Evolutionary conservation across 2,888 invertebrate genomes (phyloP).

Genomic region (Fragum whitleyi): DNA sequence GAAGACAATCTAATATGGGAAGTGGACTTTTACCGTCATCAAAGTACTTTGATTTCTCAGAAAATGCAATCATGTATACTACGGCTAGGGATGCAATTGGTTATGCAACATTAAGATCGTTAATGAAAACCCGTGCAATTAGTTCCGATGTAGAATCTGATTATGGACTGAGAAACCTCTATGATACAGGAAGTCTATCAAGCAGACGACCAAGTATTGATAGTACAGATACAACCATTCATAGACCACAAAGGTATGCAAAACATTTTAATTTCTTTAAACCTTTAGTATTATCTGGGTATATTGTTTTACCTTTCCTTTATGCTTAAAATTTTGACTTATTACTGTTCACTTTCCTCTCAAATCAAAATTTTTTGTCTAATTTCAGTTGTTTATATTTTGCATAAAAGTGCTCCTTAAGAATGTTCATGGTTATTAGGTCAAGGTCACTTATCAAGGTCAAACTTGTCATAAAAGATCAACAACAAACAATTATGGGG

Average conservation of each 20-base stretch:
- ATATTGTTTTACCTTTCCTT: background rate
- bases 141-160: slow-evolving; percentile 79
- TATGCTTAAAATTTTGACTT: too few species aligned
- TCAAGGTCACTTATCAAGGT: too few species aligned
- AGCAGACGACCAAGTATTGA: slow-evolving; percentile 73
- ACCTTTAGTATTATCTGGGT: background rate
- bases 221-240: slow-evolving; percentile 40
- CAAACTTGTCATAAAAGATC: too few species aligned
- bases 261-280: background rate
- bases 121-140: slow-evolving; percentile 81
- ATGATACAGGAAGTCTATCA: slow-evolving; percentile 61
- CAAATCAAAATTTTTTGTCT: too few species aligned
- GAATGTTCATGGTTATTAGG: too few species aligned
- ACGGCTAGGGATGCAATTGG: slow-evolving; percentile 84
- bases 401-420: too few species aligned
- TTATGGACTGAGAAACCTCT: slow-evolving; percentile 66
- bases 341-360: too few species aligned
- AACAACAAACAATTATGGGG: too few species aligned
- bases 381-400: too few species aligned
- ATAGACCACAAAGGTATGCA: slow-evolving; percentile 53
- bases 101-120: slow-evolving; percentile 83
- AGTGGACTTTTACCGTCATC: slow-evolving; percentile 61
- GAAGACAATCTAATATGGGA: slow-evolving; percentile 65
- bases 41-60: slow-evolving; percentile 66
- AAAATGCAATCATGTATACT: slow-evolving; percentile 77